Evolutionary conservation across 2,113 vertebrate species (phyloP).

Genomic region (Telmatochromis sp.): DNA sequence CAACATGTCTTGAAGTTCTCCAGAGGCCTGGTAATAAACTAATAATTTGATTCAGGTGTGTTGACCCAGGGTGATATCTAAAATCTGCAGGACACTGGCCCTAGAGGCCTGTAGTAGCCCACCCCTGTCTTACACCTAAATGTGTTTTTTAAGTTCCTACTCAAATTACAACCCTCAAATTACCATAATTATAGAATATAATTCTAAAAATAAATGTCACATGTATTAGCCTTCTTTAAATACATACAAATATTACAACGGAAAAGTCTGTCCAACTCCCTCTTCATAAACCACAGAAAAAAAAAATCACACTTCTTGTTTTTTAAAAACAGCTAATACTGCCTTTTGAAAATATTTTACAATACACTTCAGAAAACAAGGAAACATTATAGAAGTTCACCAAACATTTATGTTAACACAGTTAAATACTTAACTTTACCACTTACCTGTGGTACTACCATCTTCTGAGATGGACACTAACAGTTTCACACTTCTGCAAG

Average conservation of each 20-base stretch:
- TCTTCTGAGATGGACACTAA: neutral
- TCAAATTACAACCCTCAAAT: neutral
- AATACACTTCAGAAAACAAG: neutral
- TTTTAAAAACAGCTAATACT: neutral
- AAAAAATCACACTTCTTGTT: neutral
- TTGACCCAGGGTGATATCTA: accelerated
- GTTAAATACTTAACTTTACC: neutral
- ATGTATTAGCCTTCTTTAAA: neutral
- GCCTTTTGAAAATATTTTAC: neutral
- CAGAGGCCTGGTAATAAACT: neutral
- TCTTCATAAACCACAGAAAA: neutral
- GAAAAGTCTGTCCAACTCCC: neutral
- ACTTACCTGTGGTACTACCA: neutral
- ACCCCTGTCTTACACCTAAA: neutral
- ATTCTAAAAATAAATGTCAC: neutral
- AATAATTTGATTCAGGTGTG: neutral
- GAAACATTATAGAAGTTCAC: neutral
- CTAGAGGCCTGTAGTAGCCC: neutral
- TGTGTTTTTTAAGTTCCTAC: neutral
- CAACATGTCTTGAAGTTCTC: neutral
- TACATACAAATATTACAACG: neutral
- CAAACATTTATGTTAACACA: neutral
- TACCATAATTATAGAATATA: neutral
- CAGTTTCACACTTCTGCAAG: neutral
- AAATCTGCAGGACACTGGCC: neutral